Evolutionary conservation across 2,888 invertebrate genomes (phyloP).

Genomic region (Mythimna pallens): DNA sequence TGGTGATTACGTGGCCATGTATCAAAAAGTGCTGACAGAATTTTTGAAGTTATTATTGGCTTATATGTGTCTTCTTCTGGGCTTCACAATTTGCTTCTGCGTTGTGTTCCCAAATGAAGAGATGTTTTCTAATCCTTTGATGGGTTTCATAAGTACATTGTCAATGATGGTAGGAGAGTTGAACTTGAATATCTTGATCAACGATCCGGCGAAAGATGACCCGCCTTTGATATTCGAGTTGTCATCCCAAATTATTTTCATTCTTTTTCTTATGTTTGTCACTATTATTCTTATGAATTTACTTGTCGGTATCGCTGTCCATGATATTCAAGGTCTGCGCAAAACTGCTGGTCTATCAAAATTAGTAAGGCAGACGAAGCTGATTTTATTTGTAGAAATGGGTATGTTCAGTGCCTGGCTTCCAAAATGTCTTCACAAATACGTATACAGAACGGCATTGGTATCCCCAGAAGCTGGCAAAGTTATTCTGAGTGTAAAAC

Average conservation of each 20-base stretch:
- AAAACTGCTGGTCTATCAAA: constrained; percentile 96
- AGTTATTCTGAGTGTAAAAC: constrained; percentile 95
- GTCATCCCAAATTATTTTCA: constrained; percentile 95
- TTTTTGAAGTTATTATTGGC: constrained; percentile 95
- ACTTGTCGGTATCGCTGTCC: constrained; percentile 96
- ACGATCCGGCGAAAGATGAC: constrained; percentile 93
- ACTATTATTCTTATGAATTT: constrained; percentile 96
- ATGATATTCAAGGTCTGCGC: constrained; percentile 96
- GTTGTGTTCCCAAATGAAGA: constrained; percentile 96
- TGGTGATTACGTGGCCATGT: constrained; percentile 97
- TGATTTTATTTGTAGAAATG: constrained; percentile 95
- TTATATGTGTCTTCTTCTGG: constrained; percentile 95
- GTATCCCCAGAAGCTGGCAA: constrained; percentile 95
- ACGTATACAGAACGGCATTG: constrained; percentile 94
- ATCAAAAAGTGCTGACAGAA: constrained; percentile 95
- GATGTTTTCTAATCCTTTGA: constrained; percentile 95
- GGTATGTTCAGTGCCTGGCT: constrained; percentile 95
- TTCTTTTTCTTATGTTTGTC: constrained; percentile 95
- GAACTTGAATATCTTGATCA: constrained; percentile 94
- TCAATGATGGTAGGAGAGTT: constrained; percentile 97
- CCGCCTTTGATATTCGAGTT: constrained; percentile 94
- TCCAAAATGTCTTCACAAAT: constrained; percentile 93
- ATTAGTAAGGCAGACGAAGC: constrained; percentile 95
- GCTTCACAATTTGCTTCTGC: constrained; percentile 96
- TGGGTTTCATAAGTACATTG: constrained; percentile 95